phyloP scores from a whole-genome alignment of 1,140 invertebrate genomes.

The Elysia chlorotica region DNA sequence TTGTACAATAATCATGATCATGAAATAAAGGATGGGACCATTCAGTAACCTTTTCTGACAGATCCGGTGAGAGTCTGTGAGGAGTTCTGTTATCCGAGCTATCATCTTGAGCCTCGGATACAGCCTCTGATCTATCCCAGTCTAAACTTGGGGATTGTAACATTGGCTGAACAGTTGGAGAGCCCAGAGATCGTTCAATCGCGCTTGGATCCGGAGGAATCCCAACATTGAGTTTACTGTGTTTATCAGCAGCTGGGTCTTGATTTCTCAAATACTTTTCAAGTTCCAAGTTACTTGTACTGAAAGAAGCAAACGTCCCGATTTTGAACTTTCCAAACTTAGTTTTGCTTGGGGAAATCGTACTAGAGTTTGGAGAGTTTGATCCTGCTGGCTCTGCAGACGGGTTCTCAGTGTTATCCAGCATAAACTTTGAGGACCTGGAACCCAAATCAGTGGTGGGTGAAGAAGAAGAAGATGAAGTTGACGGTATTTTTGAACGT shows the following conservation, averaged over 20 bases:
- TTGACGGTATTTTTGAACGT: slow-evolving; percentile 2
- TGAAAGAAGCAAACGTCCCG: slow-evolving; percentile 53
- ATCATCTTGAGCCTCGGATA: slow-evolving; percentile 11
- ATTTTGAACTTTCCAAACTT: slow-evolving; percentile 52
- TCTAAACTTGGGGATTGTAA: slow-evolving; percentile 32
- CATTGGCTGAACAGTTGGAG: slow-evolving; percentile 23
- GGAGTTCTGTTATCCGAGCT: slow-evolving; percentile 13
- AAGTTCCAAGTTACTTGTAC: slow-evolving; percentile 36
- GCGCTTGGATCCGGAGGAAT: slow-evolving; percentile 5
- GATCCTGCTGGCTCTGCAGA: not conserved
- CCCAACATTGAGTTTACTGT: slow-evolving; percentile 20
- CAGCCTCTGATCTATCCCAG: slow-evolving; percentile 37
- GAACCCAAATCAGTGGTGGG: slow-evolving; percentile 4
- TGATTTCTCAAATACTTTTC: slow-evolving; percentile 10
- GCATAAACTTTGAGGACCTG: not conserved
- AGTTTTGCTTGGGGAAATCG: slow-evolving; percentile 8
- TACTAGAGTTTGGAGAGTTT: too few relatives aligned
- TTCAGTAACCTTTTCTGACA: slow-evolving; percentile 4
- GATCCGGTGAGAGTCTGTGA: not conserved
- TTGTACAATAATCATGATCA: slow-evolving; percentile 55
- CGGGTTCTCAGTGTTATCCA: not conserved
- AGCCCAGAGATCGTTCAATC: slow-evolving; percentile 4
- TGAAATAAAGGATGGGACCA: slow-evolving; percentile 36
- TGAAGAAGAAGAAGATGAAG: slow-evolving; percentile 13
- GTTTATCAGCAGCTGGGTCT: not conserved